Evolutionary conservation across 2,797 vertebrate species (phyloP).

Genomic region (Numenius phaeopus): DNA sequence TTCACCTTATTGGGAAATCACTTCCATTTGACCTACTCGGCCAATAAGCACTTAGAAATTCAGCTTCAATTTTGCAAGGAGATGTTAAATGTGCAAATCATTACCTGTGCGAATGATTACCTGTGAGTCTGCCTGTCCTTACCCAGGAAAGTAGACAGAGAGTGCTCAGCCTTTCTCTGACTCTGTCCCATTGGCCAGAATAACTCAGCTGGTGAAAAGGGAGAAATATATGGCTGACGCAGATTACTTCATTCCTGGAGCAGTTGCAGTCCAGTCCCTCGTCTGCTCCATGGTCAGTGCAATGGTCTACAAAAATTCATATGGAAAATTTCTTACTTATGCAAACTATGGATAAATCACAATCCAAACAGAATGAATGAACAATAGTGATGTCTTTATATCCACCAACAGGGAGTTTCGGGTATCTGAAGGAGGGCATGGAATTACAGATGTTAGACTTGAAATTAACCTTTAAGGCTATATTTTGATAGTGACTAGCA

Average conservation of each 20-base stretch:
- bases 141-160: neutral
- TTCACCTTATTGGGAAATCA: neutral
- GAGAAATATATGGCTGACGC: neutral
- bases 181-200: neutral
- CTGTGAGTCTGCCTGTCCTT: constrained; percentile 1
- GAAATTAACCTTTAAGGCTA: neutral
- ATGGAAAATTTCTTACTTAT: neutral
- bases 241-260: constrained; percentile 7
- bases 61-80: constrained; percentile 27
- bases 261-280: neutral
- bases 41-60: constrained; percentile 2
- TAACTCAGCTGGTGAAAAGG: neutral
- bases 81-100: constrained; percentile 17
- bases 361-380: neutral
- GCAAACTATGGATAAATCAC: neutral
- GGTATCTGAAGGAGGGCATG: neutral
- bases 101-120: constrained; percentile 14
- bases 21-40: neutral
- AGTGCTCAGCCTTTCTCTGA: neutral
- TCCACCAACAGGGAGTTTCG: neutral
- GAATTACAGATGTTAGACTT: constrained; percentile 2
- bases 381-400: neutral
- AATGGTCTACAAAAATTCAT: neutral
- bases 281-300: neutral
- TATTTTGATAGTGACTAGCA: constrained; percentile 30